phyloP scores from a whole-genome alignment of 2,888 invertebrate species.

The Rhorus exstirpatorius region DNA sequence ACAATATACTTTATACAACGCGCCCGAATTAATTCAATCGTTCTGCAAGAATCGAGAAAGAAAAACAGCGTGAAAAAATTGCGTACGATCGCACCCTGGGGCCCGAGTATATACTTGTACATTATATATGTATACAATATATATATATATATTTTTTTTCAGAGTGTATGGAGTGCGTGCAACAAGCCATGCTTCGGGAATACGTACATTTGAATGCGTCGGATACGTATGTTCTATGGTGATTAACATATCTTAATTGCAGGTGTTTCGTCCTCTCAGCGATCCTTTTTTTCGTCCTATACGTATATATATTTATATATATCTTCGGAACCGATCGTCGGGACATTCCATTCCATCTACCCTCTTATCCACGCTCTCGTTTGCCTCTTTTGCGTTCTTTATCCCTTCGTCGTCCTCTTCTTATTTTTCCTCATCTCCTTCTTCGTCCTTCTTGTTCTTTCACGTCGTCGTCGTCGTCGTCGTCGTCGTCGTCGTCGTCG shows the following conservation, averaged over 20 bases:
- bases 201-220: conserved; percentile 67
- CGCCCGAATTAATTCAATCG: conserved; percentile 19
- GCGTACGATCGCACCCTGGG: neutral
- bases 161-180: conserved; percentile 24
- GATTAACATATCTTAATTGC: conserved; percentile 83
- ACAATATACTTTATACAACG: neutral
- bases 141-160: conserved; percentile 26
- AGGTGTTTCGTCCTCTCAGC: conserved; percentile 78
- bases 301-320: conserved; percentile 55
- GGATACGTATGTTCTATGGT: conserved; percentile 76
- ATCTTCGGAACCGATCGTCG: conserved; percentile 75
- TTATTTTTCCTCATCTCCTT: conserved; percentile 14
- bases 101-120: neutral
- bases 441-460: conserved; percentile 29
- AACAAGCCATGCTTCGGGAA: conserved; percentile 47
- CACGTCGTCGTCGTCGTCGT: conserved; percentile 44
- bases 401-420: conserved; percentile 57
- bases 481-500: conserved; percentile 36
- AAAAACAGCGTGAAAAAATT: neutral
- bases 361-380: conserved; percentile 69
- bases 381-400: conserved; percentile 74
- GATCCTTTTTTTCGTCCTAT: conserved; percentile 68
- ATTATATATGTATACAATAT: conserved; percentile 13
- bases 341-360: conserved; percentile 75
- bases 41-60: conserved; percentile 27